Percentiles rank a stretch among this genome's conserved stretches.
These are phyloP conservation scores for Hirtodrosophila alboralis DNA, from an alignment of 2,888 invertebrate genomes.

Conservation along the genomic window DNA sequence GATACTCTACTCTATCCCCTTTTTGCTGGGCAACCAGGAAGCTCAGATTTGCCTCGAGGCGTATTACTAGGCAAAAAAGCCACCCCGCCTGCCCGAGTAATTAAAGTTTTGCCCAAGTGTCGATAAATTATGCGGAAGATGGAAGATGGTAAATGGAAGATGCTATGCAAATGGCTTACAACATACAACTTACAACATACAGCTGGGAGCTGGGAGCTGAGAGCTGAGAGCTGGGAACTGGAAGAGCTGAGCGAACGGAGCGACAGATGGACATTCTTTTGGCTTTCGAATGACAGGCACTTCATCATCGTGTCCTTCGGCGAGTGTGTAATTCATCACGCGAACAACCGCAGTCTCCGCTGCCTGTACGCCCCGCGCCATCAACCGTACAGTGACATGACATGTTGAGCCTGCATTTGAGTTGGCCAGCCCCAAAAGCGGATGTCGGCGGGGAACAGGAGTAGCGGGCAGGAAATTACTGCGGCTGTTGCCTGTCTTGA, in stretches of 20 bases:
- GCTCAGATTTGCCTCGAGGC: constrained; percentile 31
- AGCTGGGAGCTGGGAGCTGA: constrained; percentile 30
- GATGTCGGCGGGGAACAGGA: neutral
- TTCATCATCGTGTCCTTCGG: constrained; percentile 79
- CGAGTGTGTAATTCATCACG: constrained; percentile 80
- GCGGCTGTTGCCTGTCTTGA: constrained; percentile 34
- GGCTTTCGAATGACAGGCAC: constrained; percentile 79
- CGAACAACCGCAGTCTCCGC: constrained; percentile 74
- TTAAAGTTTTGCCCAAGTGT: constrained; percentile 80
- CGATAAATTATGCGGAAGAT: constrained; percentile 76
- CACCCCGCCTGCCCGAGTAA: constrained; percentile 58
- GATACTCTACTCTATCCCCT: neutral
- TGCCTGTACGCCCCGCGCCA: neutral
- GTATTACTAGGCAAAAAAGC: constrained; percentile 47
- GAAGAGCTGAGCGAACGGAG: constrained; percentile 19
- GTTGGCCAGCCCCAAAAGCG: constrained; percentile 30
- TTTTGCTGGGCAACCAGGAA: no score
- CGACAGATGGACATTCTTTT: constrained; percentile 77
- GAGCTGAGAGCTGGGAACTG: neutral
- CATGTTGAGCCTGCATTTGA: constrained; percentile 76
- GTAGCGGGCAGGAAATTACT: constrained; percentile 51
- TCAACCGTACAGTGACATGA: constrained; percentile 55
- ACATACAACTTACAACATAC: constrained; percentile 47
- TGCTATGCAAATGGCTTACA: constrained; percentile 72
- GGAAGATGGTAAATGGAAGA: constrained; percentile 26